Evolutionary conservation across 92 coral and sea anemone species (phyloP), one percentile per base, ranked within the genome.

Genomic region (Epizoanthus rinbou): DNA sequence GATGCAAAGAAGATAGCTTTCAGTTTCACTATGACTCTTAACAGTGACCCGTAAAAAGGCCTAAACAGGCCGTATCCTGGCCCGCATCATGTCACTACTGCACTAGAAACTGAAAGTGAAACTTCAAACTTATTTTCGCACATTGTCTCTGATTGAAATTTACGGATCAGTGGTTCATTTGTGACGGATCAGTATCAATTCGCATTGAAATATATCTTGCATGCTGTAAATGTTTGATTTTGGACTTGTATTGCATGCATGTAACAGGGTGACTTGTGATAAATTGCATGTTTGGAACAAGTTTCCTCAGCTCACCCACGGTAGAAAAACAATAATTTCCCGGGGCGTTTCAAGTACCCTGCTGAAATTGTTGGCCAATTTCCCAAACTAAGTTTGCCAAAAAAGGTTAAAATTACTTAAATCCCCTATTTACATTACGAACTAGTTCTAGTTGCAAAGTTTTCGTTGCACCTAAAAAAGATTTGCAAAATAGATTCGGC

Each of bases 351-450:
- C 15, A 50, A 50, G 69, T 35, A 35, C 8, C 35, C 35, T 6
- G 5, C 18, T 16, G 28, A 25, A 64, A 25, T 23, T 25, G 18
- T 63, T 63, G 68, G 31, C 68, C 15, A 19, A 15, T 21, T 18
- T 59, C 24, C 24, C 24, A 21, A 59, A 21, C 22, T 37, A 9
- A 19, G 18, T 25, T 67, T 67, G 73, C 73, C 39, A 35, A 67
- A 67, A 67, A 67, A 67, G 73, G 73, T n/a, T 21, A 67, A 67
- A 67, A 33, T 67, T 67, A 33, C 73, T 67, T 33, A 43, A 41
- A 67, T 50, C 3, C 31, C 22, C 10, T 33, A 33, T 67, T 67
- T 33, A 17, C 73, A 4, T 67, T 67, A 18, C 10, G 3, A 67
- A 67, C 22, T 50, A 15, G 73, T 41, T 33, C 43, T 67, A 15